These are phyloP conservation scores for Drosophila kuntzei DNA, from an alignment of 2,888 invertebrate genomes.

Conservation along the genomic window DNA sequence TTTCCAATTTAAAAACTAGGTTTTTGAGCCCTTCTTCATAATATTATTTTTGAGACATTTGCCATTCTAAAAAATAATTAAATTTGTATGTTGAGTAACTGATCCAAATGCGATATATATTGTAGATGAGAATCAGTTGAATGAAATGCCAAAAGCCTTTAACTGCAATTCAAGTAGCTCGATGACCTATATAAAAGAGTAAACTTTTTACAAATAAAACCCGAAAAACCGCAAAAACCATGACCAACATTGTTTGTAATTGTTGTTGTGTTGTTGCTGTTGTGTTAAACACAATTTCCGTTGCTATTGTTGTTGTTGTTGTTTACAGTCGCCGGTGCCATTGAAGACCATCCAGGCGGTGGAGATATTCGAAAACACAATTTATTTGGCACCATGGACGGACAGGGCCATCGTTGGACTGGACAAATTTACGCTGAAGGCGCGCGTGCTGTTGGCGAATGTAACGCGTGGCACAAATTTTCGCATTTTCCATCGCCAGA, in stretches of 20 bases:
- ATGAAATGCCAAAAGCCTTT: not conserved
- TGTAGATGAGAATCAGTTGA: not conserved
- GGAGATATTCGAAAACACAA: slow-evolving; percentile 90
- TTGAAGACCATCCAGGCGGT: slow-evolving; percentile 88
- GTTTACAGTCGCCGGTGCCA: slow-evolving; percentile 75
- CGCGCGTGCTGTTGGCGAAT: slow-evolving; percentile 86
- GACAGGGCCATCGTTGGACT: slow-evolving; percentile 88
- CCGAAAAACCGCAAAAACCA: slow-evolving; percentile 9
- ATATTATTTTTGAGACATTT: too few species aligned
- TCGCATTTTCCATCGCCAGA: slow-evolving; percentile 91
- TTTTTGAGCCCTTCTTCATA: too few species aligned
- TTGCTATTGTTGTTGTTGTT: slow-evolving; percentile 34
- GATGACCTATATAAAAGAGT: slow-evolving; percentile 23
- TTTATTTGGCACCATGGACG: slow-evolving; percentile 91
- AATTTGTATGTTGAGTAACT: not conserved
- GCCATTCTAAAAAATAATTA: too few species aligned
- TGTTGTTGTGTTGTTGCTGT: slow-evolving; percentile 17
- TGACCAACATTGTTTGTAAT: slow-evolving; percentile 18
- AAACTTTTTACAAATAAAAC: slow-evolving; percentile 30
- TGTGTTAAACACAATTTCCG: slow-evolving; percentile 46
- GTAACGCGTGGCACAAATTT: slow-evolving; percentile 88
- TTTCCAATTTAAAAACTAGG: too few species aligned
- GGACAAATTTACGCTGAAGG: slow-evolving; percentile 87
- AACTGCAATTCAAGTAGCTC: slow-evolving; percentile 2
- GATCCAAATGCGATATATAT: not conserved